phyloP scores from a whole-genome alignment of 2,797 vertebrate species.

The Hyperoplus lanceolatus region DNA sequence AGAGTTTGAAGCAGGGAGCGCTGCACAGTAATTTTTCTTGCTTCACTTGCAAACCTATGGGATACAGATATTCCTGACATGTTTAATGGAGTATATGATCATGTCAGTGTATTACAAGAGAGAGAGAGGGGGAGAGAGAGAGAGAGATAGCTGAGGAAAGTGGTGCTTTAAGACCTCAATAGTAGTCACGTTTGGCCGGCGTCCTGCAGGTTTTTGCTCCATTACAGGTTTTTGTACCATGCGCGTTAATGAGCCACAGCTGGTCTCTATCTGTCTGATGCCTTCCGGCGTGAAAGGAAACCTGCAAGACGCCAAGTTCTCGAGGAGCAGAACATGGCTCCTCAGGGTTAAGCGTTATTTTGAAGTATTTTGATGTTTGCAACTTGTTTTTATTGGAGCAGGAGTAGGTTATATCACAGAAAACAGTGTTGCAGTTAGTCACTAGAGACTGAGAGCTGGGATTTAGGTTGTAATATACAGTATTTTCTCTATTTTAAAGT shows the following conservation, averaged over 20 bases:
- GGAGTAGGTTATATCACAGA: constrained; percentile 2
- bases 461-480: constrained; percentile 31
- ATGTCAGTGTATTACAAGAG: constrained; percentile 11
- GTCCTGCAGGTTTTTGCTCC: constrained; percentile 54
- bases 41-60: background rate
- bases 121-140: background rate
- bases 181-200: constrained; percentile 12
- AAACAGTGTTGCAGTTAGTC: constrained; percentile 34
- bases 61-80: constrained; percentile 19
- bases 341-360: background rate
- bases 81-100: constrained; percentile 40
- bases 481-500: constrained; percentile 26
- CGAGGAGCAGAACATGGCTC: constrained; percentile 16
- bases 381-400: constrained; percentile 28
- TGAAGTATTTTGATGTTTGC: constrained; percentile 2
- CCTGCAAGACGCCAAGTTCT: constrained; percentile 40
- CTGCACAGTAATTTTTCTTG: background rate
- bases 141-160: constrained; percentile 15
- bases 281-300: constrained; percentile 44
- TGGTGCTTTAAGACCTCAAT: constrained; percentile 33
- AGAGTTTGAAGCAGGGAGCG: constrained; percentile 12
- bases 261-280: constrained; percentile 31
- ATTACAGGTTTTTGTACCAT: constrained; percentile 46
- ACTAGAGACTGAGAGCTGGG: constrained; percentile 7
- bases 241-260: constrained; percentile 64